A percentile compares a stretch with the other conserved stretches of the same genome.
These are phyloP conservation scores for Crossocerus cetratus DNA, from an alignment of 2,888 invertebrate genomes.

Conservation along the genomic window DNA sequence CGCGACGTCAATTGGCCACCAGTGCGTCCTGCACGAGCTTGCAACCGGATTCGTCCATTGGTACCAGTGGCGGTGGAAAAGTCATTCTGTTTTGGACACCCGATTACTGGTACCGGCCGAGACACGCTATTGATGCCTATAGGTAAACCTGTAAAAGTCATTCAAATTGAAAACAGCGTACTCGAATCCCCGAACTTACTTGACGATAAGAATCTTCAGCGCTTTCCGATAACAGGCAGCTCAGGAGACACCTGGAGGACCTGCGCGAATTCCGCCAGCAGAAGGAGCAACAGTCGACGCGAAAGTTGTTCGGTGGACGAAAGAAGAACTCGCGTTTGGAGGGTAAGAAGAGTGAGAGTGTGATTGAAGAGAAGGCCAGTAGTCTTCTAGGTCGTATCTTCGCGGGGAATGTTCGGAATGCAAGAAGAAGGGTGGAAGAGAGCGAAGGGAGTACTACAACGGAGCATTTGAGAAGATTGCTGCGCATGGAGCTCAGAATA, in stretches of 20 bases:
- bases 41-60: constrained; percentile 44
- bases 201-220: neutral
- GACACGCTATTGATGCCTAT: constrained; percentile 76
- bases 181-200: neutral
- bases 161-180: neutral
- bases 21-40: constrained; percentile 77
- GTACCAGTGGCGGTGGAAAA: constrained; percentile 61
- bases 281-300: constrained; percentile 39
- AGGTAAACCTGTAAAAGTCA: constrained; percentile 42
- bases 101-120: constrained; percentile 79
- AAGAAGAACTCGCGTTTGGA: constrained; percentile 31
- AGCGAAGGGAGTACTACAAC: constrained; percentile 26
- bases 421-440: constrained; percentile 35
- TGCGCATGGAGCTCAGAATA: constrained; percentile 75
- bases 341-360: constrained; percentile 17
- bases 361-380: constrained; percentile 47
- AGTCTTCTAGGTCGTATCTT: constrained; percentile 62
- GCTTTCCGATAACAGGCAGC: constrained; percentile 58
- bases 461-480: constrained; percentile 71
- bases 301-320: constrained; percentile 52
- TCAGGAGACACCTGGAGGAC: constrained; percentile 70
- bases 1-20: constrained; percentile 76
- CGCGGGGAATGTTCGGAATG: constrained; percentile 39
- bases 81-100: constrained; percentile 80
- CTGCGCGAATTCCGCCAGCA: constrained; percentile 44